Base-by-base conservation (phyloP, 2,113 vertebrate species). In the Ivindomyrus marchei region DNA sequence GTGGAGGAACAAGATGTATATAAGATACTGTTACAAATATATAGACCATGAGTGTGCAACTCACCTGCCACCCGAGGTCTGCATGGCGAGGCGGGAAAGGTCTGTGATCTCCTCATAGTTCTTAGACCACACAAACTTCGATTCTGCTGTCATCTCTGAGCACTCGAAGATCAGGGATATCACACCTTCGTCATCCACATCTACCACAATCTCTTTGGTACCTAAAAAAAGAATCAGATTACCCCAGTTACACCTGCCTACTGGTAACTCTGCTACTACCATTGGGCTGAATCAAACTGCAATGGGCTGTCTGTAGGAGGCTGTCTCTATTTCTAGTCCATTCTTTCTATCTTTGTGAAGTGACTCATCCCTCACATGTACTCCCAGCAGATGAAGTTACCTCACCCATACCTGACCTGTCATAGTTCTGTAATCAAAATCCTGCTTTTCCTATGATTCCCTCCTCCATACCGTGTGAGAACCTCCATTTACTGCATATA, bases 111-210 rank as follows among this genome's bases (percentile, higher is more conserved):
- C 92, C 92, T 97, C 90, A 36, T 99, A 99, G 93, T 99, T 96
- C 95, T 99, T 99, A 90, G 97, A 98, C 98, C 98, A 99, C 93
- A 96, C 88, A 90, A 99, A 98, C 92, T 98, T 93, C 39, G 98
- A 99, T 89, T 95, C 96, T 88, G 96, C 95, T 46, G 94, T 95
- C 96, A 98, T 97, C 93, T 98, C 95, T 62, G 98, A 97, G 94
- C 98, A 98, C 93, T 99, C 98, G 19, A 98, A 99, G 92, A 97
- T 95, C 96, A 99, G 92, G 80, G 98, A 99, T 94, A 99, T 98
- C 1, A 98, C 93, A 77, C 98, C 98, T 11, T 98, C 93, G n/a
- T 99, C 98, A 92, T 99, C 98, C n/a, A 99, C 98, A 27, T 95
- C 94, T 85, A 98, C 96, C 53, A 96, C 95, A 70, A 99, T 94